phyloP scores from a whole-genome alignment of 2,888 invertebrate species.

The Cyclophora punctaria region DNA sequence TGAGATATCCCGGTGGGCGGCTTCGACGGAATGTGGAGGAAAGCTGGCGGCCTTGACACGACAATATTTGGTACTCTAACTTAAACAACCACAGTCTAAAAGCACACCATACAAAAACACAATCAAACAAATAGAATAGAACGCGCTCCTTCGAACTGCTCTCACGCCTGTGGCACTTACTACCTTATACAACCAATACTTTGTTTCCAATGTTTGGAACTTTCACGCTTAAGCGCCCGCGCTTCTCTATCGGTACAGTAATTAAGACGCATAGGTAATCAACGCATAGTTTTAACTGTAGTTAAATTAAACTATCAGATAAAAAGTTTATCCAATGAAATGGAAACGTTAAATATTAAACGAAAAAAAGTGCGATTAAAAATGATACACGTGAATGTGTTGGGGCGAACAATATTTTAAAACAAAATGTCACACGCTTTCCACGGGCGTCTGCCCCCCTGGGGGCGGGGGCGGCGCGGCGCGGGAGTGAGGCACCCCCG shows the following conservation, averaged over 20 bases:
- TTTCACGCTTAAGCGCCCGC: constrained; percentile 59
- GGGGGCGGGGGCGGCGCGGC: constrained; percentile 20
- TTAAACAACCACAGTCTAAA: constrained; percentile 42
- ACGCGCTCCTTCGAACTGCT: constrained; percentile 12
- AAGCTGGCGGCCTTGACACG: constrained; percentile 72
- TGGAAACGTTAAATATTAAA: constrained; percentile 39
- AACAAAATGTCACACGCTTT: constrained; percentile 75
- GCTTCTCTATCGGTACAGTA: constrained; percentile 47
- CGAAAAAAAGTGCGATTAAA: constrained; percentile 61
- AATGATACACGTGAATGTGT: constrained; percentile 71
- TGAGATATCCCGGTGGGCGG: constrained; percentile 73
- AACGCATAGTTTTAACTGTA: constrained; percentile 2
- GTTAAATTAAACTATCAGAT: constrained; percentile 6
- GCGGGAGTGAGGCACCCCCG: constrained; percentile 11
- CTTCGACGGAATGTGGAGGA: constrained; percentile 69
- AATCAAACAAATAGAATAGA: constrained; percentile 22
- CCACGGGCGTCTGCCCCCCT: constrained; percentile 60
- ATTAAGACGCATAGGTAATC: constrained; percentile 44
- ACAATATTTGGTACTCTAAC: constrained; percentile 64
- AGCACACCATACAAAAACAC: constrained; percentile 14
- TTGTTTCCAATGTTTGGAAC: constrained; percentile 23
- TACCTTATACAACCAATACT: constrained; percentile 16
- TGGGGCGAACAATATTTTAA: constrained; percentile 74
- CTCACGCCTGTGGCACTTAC: constrained; percentile 39
- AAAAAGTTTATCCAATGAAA: constrained; percentile 14